phyloP scores from a whole-genome alignment of 2,888 invertebrate species.

The Heterodera filipjevi region DNA sequence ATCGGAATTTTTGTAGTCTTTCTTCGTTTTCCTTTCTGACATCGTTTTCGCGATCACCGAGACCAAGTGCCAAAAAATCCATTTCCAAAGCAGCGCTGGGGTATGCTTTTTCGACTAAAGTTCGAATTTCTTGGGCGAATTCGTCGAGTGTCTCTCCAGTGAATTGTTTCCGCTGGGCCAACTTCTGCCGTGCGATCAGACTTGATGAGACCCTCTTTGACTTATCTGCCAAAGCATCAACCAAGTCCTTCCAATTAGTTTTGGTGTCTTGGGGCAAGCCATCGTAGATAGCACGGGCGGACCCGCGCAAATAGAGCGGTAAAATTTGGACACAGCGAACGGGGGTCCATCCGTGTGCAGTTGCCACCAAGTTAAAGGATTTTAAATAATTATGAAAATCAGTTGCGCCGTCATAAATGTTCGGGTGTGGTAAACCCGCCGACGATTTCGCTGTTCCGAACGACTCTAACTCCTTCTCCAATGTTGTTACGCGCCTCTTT shows the following conservation, averaged over 20 bases:
- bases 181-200: not conserved
- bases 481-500: too few relatives aligned
- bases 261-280: not conserved
- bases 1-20: not conserved
- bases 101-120: not conserved
- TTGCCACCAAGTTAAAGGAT: not conserved
- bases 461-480: too few relatives aligned
- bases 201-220: not conserved
- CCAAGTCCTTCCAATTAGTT: not conserved
- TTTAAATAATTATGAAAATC: slow-evolving; percentile 1
- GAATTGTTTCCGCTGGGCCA: not conserved
- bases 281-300: not conserved
- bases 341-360: not conserved
- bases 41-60: not conserved
- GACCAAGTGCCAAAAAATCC: not conserved
- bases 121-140: not conserved
- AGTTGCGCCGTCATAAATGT: not conserved
- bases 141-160: not conserved
- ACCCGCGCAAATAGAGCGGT: not conserved
- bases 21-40: not conserved
- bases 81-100: not conserved
- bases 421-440: too few relatives aligned
- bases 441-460: too few relatives aligned
- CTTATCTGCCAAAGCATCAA: not conserved
- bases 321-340: not conserved